Percentiles rank a stretch among this genome's conserved stretches.
Conservation (phyloP, 2,113 vertebrate genomes). For the Callocephalon fimbriatum region DNA sequence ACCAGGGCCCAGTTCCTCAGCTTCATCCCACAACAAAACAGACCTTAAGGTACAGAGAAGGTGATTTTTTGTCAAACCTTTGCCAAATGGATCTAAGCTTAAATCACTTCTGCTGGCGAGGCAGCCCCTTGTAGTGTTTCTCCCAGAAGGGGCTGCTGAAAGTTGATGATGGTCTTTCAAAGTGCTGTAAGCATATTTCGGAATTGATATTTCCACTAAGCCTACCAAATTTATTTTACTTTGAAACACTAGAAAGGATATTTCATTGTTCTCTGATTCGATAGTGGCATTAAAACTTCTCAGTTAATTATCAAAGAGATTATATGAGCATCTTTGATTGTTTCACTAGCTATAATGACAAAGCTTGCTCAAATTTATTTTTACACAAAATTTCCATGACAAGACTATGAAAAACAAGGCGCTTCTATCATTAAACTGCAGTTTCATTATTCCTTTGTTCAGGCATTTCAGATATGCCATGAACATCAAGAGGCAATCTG, state of each 20-base stretch:
- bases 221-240: slow-evolving; percentile 9
- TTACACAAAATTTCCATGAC: slow-evolving; percentile 54
- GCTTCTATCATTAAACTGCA: background rate
- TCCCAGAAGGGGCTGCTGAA: background rate
- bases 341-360: slow-evolving; percentile 46
- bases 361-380: slow-evolving; percentile 63
- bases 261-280: slow-evolving; percentile 37
- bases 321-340: slow-evolving; percentile 40
- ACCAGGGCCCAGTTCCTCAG: background rate
- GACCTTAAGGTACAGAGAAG: background rate
- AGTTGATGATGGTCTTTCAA: background rate
- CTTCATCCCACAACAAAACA: background rate
- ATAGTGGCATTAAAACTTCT: slow-evolving; percentile 42
- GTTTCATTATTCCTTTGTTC: slow-evolving; percentile 44
- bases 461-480: slow-evolving; percentile 6
- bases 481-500: background rate
- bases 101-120: background rate
- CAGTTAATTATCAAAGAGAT: slow-evolving; percentile 63
- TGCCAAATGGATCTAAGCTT: background rate
- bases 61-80: background rate
- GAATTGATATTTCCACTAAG: slow-evolving; percentile 13
- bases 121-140: background rate
- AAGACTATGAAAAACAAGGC: slow-evolving; percentile 20
- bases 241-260: background rate
- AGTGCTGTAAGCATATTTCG: background rate